Evolutionary conservation across 2,888 invertebrate species (phyloP), one percentile per base, ranked within the genome.

Genomic region (Physocephala rufipes): DNA sequence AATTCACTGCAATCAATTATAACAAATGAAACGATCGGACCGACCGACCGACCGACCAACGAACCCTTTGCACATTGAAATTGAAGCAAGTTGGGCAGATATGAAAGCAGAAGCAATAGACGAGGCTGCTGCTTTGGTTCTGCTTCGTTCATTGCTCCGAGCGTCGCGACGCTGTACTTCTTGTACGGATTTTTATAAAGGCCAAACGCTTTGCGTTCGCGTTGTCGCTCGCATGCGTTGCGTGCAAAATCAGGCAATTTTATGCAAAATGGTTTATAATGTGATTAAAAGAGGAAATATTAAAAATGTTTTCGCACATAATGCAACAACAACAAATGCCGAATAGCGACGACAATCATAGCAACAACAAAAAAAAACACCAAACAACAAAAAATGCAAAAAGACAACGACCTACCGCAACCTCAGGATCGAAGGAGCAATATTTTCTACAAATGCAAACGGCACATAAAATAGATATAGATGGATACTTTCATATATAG

Each of bases 171-270:
- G 49, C 49, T 3, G 49, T n/a, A 49, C n/a, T 58, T 58, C 28
- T 16, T 24, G 24, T n/a, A n/a, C n/a, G n/a, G n/a, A n/a, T 24
- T 36, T 28, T 53, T 53, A n/a, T n/a, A n/a, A n/a, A n/a, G n/a
- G n/a, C n/a, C n/a, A n/a, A n/a, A n/a, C n/a, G n/a, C n/a, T n/a
- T n/a, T n/a, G n/a, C n/a, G n/a, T n/a, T n/a, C n/a, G n/a, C n/a
- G n/a, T n/a, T n/a, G n/a, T n/a, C n/a, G n/a, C n/a, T n/a, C n/a
- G n/a, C n/a, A n/a, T n/a, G n/a, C 47, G 19, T 28, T 67, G 71
- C 70, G 64, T 70, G 63, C 53, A 61, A 67, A 73, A 70, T 70
- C 72, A 63, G 21, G 67, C 70, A 67, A 73, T 73, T 73, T 67
- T 63, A 68, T 73, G 67, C 66, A 65, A 70, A 73, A 51, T 53